A percentile compares a stretch with the other conserved stretches of the same genome.
These are phyloP conservation scores for Penaeus monodon DNA, from an alignment of 2,888 invertebrate genomes.

Conservation along the genomic window DNA sequence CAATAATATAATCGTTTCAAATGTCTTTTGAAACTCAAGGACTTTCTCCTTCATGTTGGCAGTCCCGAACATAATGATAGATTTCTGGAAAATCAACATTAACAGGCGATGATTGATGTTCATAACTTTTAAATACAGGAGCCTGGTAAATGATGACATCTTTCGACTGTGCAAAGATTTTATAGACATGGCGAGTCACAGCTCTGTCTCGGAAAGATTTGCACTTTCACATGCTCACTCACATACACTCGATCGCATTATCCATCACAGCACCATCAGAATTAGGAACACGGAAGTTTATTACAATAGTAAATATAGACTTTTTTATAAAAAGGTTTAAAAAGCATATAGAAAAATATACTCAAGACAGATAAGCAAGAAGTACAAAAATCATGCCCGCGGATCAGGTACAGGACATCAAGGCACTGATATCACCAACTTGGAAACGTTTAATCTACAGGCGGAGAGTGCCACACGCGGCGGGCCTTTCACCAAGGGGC, in stretches of 20 bases:
- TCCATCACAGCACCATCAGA: conserved; percentile 46
- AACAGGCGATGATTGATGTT: too few relatives aligned
- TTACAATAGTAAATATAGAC: background rate
- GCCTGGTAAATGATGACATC: too few relatives aligned
- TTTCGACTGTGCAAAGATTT: too few relatives aligned
- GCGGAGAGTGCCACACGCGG: too few relatives aligned
- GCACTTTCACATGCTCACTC: conserved; percentile 3
- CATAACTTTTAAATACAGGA: too few relatives aligned
- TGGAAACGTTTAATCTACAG: background rate
- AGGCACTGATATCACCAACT: conserved; percentile 14
- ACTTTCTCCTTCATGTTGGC: too few relatives aligned
- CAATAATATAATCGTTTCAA: too few relatives aligned
- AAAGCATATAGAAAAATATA: conserved; percentile 17
- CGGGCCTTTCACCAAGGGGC: conserved; percentile 41
- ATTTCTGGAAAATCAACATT: too few relatives aligned
- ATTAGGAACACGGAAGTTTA: conserved; percentile 41
- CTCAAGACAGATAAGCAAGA: conserved; percentile 4
- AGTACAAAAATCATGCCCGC: conserved; percentile 3
- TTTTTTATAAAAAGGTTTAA: conserved; percentile 22
- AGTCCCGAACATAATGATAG: too few relatives aligned
- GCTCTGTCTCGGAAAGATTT: background rate
- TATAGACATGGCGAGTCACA: too few relatives aligned
- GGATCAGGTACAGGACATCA: conserved; percentile 16
- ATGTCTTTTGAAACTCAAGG: too few relatives aligned
- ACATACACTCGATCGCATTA: too few relatives aligned